These are phyloP conservation scores for Mionectes macconnelli DNA, from an alignment of 2,113 vertebrate genomes.

Conservation along the genomic window DNA sequence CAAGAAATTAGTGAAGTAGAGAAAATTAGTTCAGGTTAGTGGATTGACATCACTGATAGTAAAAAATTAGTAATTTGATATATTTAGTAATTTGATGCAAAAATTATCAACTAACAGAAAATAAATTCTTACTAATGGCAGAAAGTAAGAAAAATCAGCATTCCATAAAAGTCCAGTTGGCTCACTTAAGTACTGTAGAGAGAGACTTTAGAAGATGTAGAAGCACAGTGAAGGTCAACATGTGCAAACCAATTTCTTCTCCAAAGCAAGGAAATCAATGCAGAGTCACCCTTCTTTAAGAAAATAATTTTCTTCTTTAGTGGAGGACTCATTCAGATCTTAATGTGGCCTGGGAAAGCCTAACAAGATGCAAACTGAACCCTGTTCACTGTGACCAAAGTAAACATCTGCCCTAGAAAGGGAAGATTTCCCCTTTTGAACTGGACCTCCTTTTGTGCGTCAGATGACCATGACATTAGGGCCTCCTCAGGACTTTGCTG, in stretches of 20 bases:
- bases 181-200: background rate
- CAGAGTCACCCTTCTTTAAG: background rate
- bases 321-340: background rate
- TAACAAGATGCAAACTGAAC: background rate
- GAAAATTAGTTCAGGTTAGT: slow-evolving; percentile 23
- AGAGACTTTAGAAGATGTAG: background rate
- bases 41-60: background rate
- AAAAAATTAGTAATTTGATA: background rate
- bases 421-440: background rate
- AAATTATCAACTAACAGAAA: background rate
- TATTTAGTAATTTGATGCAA: background rate
- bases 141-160: background rate
- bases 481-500: background rate
- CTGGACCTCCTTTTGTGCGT: background rate
- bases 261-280: background rate
- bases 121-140: background rate
- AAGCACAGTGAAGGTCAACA: background rate
- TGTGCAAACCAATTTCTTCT: background rate
- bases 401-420: background rate
- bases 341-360: background rate
- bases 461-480: background rate
- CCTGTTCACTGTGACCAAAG: background rate
- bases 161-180: background rate
- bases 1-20: slow-evolving; percentile 30
- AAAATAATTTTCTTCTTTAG: background rate